Base-by-base conservation (phyloP, 2,113 vertebrate genomes). In the Trochalopteron elliotii region DNA sequence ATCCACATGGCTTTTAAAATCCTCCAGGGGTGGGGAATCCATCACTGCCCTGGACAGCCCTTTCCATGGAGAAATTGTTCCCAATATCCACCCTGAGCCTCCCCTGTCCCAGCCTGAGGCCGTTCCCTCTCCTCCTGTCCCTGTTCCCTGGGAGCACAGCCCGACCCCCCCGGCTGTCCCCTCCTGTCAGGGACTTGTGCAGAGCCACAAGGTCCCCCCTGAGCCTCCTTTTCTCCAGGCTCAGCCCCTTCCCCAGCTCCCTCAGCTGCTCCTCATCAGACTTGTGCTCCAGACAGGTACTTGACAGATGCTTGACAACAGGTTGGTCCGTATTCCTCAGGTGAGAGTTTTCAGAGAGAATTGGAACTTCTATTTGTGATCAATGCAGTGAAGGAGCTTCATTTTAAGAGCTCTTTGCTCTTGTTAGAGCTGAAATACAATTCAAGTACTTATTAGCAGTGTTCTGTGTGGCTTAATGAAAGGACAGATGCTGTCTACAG, bases 81-180 rank as follows among this genome's bases (percentile, higher is more conserved):
- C 2, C 3, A 4, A 0, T 37, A 4, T 33, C 33, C 44, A 50
- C 0, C 2, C 31, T 50, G 3, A 3, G 0, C 0, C 5, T 59
- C 0, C 22, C 8, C 23, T 14, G 15, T 10, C 19, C 0, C 52
- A 74, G 3, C 28, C 1, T n/a, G 33, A 10, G 44, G 44, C 44
- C 0, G 0, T 59, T 75, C 5, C 53, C 28, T 82, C 78, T 60
- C 2, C 12, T 67, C 68, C 68, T 75, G 45, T 67, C 53, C 52
- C 69, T 60, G 44, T 59, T 67, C 33, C 44, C 37, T 65, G 67
- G 16, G 4, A 63, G 25, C 42, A 56, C 1, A 80, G 42, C 67
- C 25, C 1, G 1, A 49, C 9, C 5, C 44, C 47, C 27, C 42
- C 0, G 6, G 40, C 65, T 64, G 25, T 39, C 42, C 57, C 57